These are phyloP conservation scores for Barbus barbus DNA, from an alignment of 2,113 vertebrate species.

Conservation along the genomic window DNA sequence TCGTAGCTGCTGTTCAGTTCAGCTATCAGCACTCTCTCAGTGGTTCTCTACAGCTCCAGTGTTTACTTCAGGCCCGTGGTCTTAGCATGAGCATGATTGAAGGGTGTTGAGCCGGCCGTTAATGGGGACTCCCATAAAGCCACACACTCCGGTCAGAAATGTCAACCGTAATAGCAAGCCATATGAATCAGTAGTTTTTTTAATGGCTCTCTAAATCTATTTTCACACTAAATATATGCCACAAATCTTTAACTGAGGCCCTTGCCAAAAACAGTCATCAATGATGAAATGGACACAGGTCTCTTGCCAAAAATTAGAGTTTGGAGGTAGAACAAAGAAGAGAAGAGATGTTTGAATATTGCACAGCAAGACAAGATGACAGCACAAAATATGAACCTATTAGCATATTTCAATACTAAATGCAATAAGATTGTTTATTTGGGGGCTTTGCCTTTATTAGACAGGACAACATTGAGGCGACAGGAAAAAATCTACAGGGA, in stretches of 20 bases:
- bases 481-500: not conserved
- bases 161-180: conserved; percentile 29
- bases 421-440: not conserved
- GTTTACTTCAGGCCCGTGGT: not conserved
- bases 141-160: conserved; percentile 27
- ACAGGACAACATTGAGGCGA: not conserved
- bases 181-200: conserved; percentile 27
- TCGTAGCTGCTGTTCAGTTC: conserved; percentile 4
- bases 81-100: conserved; percentile 27
- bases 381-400: conserved; percentile 16
- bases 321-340: conserved; percentile 10
- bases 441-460: not conserved
- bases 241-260: conserved; percentile 18
- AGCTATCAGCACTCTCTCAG: conserved; percentile 28
- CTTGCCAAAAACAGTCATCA: conserved; percentile 10
- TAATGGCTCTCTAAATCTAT: conserved; percentile 4
- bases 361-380: not conserved
- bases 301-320: conserved; percentile 6
- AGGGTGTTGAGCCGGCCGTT: conserved; percentile 45
- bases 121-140: conserved; percentile 30
- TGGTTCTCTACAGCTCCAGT: not conserved
- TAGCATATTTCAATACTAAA: conserved; percentile 2
- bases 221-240: conserved; percentile 20
- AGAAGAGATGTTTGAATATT: not conserved
- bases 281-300: not conserved